Evolutionary conservation across 2,113 vertebrate species (phyloP).

Genomic region (Polypterus bichir): DNA sequence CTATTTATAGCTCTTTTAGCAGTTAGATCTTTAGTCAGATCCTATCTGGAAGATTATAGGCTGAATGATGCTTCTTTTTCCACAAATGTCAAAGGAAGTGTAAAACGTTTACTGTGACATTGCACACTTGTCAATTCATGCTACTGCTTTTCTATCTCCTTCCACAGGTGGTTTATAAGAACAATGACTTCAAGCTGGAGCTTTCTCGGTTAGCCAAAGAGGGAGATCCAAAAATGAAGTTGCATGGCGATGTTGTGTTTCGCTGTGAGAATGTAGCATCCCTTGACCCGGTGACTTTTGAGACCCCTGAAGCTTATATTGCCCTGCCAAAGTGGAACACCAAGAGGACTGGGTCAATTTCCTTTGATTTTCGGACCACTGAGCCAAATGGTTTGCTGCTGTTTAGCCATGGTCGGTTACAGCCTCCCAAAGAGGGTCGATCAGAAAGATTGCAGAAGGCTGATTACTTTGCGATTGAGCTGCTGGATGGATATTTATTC

Average conservation of each 20-base stretch:
- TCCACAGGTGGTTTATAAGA: slow-evolving; percentile 82
- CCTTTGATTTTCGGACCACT: slow-evolving; percentile 81
- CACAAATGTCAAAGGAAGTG: not conserved
- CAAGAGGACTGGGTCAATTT: slow-evolving; percentile 75
- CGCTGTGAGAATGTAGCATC: slow-evolving; percentile 77
- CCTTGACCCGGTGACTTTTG: slow-evolving; percentile 77
- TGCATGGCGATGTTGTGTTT: slow-evolving; percentile 79
- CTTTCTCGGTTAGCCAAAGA: slow-evolving; percentile 78
- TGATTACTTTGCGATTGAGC: slow-evolving; percentile 77
- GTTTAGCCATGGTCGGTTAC: slow-evolving; percentile 65
- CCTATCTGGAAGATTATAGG: not conserved
- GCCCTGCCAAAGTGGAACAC: slow-evolving; percentile 70
- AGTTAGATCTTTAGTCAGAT: not conserved
- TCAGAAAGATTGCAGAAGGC: slow-evolving; percentile 52
- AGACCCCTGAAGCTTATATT: slow-evolving; percentile 61
- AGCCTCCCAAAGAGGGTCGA: slow-evolving; percentile 41
- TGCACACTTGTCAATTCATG: too few relatives aligned
- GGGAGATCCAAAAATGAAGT: slow-evolving; percentile 69
- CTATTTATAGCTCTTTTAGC: too few relatives aligned
- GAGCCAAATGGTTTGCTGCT: slow-evolving; percentile 76
- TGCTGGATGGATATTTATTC: slow-evolving; percentile 75
- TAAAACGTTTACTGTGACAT: too few relatives aligned
- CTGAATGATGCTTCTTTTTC: not conserved
- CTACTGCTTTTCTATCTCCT: not conserved
- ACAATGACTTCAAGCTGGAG: slow-evolving; percentile 88